Conservation (phyloP, 2,797 vertebrate genomes). For the Avahi laniger region DNA sequence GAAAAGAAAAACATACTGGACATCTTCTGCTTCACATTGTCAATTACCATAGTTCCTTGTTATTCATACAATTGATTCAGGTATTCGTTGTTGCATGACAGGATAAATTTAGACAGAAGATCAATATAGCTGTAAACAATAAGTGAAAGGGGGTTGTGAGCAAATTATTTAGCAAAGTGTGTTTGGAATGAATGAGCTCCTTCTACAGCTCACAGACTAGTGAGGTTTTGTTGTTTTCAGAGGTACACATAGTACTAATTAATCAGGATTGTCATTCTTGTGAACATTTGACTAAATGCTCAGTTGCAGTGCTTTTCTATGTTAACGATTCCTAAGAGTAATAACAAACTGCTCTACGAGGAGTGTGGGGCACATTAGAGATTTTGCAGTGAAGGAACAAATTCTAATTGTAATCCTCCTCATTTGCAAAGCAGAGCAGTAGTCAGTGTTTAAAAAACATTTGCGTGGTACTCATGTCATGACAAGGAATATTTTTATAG, state of each 20-base stretch:
- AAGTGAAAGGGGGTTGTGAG: conserved; percentile 42
- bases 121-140: conserved; percentile 60
- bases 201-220: not conserved
- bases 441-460: not conserved
- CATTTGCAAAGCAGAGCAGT: conserved; percentile 17
- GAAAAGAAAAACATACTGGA: conserved; percentile 76
- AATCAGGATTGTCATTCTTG: conserved; percentile 49
- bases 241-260: conserved; percentile 32
- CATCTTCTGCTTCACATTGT: conserved; percentile 40
- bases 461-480: not conserved
- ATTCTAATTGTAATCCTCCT: not conserved
- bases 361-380: not conserved
- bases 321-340: conserved; percentile 37
- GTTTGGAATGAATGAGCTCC: conserved; percentile 50
- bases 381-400: not conserved
- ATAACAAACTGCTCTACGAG: not conserved
- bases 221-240: conserved; percentile 60
- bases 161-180: conserved; percentile 61
- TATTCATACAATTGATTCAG: conserved; percentile 73
- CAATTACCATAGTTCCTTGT: conserved; percentile 60
- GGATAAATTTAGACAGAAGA: conserved; percentile 67
- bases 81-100: conserved; percentile 70
- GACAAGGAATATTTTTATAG: conserved; percentile 19
- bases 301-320: conserved; percentile 38
- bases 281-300: conserved; percentile 41